Conservation (phyloP, 2,888 invertebrate species). For the Drosophila helvetica region DNA sequence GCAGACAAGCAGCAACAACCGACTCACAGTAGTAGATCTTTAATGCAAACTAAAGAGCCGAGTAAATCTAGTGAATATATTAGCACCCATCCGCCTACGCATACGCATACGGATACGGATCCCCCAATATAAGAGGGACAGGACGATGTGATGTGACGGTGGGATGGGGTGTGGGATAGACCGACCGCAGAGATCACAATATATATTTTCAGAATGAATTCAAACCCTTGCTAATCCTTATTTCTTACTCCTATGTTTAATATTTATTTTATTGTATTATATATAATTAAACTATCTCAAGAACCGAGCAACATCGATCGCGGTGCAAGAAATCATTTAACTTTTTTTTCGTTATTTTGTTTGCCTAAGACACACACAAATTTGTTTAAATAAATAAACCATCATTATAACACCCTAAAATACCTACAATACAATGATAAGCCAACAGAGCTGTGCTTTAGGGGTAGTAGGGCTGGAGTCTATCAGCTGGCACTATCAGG, state of each 20-base stretch:
- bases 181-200: conserved; percentile 14
- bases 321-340: conserved; percentile 36
- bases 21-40: conserved; percentile 49
- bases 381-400: conserved; percentile 69
- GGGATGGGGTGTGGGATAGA: conserved; percentile 12
- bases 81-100: conserved; percentile 19
- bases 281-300: conserved; percentile 73
- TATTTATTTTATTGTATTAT: conserved; percentile 78
- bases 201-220: conserved; percentile 40
- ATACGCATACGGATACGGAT: conserved; percentile 11
- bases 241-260: conserved; percentile 73
- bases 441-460: conserved; percentile 41
- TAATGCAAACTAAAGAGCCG: conserved; percentile 42
- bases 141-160: conserved; percentile 1
- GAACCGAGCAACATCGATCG: conserved; percentile 47
- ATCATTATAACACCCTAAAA: conserved; percentile 34
- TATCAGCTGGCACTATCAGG: conserved; percentile 21
- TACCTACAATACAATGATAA: conserved; percentile 18
- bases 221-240: conserved; percentile 61
- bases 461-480: not conserved
- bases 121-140: conserved; percentile 8
- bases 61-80: conserved; percentile 53
- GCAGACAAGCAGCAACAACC: conserved; percentile 31
- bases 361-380: conserved; percentile 64
- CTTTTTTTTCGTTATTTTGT: conserved; percentile 47